These are phyloP conservation scores for Sylvia borin DNA, from an alignment of 2,797 vertebrate species.

Conservation along the genomic window DNA sequence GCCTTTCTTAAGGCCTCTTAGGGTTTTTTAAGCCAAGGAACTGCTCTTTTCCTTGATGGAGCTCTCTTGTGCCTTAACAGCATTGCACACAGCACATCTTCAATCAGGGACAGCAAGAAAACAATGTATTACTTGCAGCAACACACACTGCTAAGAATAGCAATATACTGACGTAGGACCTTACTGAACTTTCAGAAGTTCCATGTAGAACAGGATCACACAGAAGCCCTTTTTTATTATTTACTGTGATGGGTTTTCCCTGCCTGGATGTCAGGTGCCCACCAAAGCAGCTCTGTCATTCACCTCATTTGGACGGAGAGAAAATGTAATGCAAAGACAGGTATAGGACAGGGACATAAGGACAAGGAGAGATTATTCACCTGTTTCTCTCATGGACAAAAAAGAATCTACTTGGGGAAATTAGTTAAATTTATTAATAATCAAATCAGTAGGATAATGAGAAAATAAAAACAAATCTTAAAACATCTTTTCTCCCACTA, in stretches of 20 bases:
- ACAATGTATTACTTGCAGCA: not conserved
- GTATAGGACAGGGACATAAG: not conserved
- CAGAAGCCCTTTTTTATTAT: slow-evolving; percentile 24
- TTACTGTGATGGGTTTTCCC: not conserved
- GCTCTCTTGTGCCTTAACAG: not conserved
- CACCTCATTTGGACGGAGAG: not conserved
- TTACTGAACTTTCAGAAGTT: slow-evolving; percentile 28
- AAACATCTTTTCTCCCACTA: not conserved
- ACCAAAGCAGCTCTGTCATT: not conserved
- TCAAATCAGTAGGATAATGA: not conserved
- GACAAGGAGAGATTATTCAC: not conserved
- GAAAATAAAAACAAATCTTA: not conserved
- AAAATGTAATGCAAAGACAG: not conserved
- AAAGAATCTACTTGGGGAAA: not conserved
- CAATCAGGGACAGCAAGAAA: not conserved
- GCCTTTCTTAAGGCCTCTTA: not conserved
- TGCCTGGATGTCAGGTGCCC: not conserved
- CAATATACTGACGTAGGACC: slow-evolving; percentile 18
- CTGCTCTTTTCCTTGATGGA: not conserved
- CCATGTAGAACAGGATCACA: not conserved
- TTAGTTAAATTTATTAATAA: not conserved
- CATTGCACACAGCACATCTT: not conserved
- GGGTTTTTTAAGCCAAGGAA: not conserved
- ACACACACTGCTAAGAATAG: not conserved
- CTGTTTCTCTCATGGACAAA: not conserved